Evolutionary conservation across 1,140 invertebrate genomes (phyloP).

Genomic region (Melitaea cinxia): DNA sequence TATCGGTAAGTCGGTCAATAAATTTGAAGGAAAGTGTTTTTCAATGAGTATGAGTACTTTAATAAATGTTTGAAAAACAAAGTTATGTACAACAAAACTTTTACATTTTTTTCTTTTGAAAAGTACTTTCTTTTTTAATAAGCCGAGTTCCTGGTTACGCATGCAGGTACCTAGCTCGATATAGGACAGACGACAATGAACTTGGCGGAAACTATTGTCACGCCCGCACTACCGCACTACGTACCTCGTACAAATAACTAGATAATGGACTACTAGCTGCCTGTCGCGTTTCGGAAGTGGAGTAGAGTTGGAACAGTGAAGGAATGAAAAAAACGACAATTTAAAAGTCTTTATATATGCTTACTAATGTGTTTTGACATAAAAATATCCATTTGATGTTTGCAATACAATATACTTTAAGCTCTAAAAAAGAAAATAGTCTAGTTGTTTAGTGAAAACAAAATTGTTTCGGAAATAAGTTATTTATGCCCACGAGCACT

Average conservation of each 20-base stretch:
- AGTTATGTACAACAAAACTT: too few species aligned
- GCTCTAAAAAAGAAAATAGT: constrained; percentile 29
- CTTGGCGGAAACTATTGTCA: constrained; percentile 77
- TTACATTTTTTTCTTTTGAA: background rate
- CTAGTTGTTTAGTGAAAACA: constrained; percentile 25
- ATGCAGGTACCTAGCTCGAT: constrained; percentile 11
- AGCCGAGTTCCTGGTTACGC: constrained; percentile 20
- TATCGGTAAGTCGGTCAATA: background rate
- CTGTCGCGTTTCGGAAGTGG: constrained; percentile 32
- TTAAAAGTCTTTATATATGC: background rate
- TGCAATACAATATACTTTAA: too few species aligned
- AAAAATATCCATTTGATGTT: too few species aligned
- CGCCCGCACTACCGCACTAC: constrained; percentile 69
- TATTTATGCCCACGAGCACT: constrained; percentile 28
- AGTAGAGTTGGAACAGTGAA: constrained; percentile 21
- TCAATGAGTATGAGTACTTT: too few species aligned
- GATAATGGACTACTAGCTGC: constrained; percentile 36
- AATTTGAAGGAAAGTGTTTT: background rate
- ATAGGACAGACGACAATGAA: constrained; percentile 69
- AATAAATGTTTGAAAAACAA: too few species aligned
- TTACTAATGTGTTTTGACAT: too few species aligned
- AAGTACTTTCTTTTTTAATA: background rate
- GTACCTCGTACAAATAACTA: constrained; percentile 43
- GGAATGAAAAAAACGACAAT: background rate
- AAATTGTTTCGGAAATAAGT: constrained; percentile 40